phyloP scores from a whole-genome alignment of 1,140 invertebrate genomes.

The Drosophila baimaii region DNA sequence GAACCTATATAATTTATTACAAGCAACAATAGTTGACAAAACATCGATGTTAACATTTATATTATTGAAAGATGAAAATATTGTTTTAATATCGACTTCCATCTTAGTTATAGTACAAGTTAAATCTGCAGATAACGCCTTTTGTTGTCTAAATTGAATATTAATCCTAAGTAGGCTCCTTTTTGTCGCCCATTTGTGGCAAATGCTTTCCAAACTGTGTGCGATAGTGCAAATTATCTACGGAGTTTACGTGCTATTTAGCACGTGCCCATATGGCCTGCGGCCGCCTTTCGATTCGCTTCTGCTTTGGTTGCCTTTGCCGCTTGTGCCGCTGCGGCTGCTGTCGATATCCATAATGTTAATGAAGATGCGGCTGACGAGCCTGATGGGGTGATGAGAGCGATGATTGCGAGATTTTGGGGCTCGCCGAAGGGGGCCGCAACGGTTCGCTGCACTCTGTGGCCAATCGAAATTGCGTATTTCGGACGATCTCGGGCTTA shows the following conservation, averaged over 20 bases:
- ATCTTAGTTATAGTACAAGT: no score
- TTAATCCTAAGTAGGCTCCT: no score
- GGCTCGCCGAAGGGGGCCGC: slow-evolving; percentile 24
- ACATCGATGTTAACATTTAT: no score
- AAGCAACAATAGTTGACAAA: no score
- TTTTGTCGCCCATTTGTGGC: neutral
- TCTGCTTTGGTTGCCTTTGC: slow-evolving; percentile 10
- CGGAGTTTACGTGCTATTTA: slow-evolving; percentile 44
- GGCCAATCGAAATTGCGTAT: slow-evolving; percentile 72
- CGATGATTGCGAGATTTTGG: slow-evolving; percentile 43
- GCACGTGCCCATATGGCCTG: slow-evolving; percentile 31
- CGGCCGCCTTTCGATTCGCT: slow-evolving; percentile 4
- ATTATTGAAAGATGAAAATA: no score
- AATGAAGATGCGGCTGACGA: slow-evolving; percentile 38
- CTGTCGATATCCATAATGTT: slow-evolving; percentile 41
- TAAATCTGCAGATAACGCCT: no score
- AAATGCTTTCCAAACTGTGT: neutral
- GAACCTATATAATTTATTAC: no score
- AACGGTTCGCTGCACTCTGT: slow-evolving; percentile 62
- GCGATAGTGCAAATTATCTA: slow-evolving; percentile 25
- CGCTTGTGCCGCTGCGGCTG: slow-evolving; percentile 8
- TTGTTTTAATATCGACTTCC: no score
- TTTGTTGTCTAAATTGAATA: no score
- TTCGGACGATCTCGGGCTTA: slow-evolving; percentile 50
- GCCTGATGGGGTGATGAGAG: slow-evolving; percentile 39